Evolutionary conservation across 2,797 vertebrate species (phyloP).

Genomic region (Anabas testudineus): DNA sequence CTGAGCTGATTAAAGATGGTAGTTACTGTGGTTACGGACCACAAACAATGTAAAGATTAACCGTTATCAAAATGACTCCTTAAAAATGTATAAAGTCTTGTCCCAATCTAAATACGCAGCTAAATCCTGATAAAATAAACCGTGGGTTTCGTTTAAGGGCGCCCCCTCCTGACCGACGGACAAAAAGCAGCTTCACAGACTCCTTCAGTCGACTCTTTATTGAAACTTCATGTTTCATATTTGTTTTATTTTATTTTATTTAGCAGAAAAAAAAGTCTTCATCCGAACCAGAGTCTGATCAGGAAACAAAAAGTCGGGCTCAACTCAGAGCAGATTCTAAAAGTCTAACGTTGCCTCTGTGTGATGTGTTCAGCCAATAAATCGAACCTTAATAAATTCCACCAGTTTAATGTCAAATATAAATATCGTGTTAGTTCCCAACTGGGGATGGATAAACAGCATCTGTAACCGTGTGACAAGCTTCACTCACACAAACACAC

Average conservation of each 20-base stretch:
- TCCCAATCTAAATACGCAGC: too few relatives aligned
- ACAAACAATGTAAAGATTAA: too few relatives aligned
- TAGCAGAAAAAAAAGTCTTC: background rate
- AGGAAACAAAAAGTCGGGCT: background rate
- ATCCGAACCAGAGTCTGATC: background rate
- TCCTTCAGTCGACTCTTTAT: too few relatives aligned
- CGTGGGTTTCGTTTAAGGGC: background rate
- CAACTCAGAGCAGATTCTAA: background rate
- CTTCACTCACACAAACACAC: constrained; percentile 1
- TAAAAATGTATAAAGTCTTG: too few relatives aligned
- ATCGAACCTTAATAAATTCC: background rate
- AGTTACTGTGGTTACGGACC: too few relatives aligned
- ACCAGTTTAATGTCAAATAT: background rate
- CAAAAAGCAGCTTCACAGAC: too few relatives aligned
- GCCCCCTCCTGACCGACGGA: constrained; percentile 21
- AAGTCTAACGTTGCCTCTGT: background rate
- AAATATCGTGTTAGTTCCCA: background rate
- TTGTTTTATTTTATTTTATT: background rate
- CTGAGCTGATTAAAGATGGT: too few relatives aligned
- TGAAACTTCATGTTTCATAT: background rate
- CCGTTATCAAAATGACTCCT: too few relatives aligned
- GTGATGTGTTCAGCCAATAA: background rate
- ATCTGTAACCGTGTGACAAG: too few relatives aligned
- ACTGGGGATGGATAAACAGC: background rate
- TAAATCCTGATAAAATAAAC: background rate